Evolutionary conservation across 2,113 vertebrate species (phyloP), one percentile per base, ranked within the genome.

Genomic region (Vombatus ursinus): DNA sequence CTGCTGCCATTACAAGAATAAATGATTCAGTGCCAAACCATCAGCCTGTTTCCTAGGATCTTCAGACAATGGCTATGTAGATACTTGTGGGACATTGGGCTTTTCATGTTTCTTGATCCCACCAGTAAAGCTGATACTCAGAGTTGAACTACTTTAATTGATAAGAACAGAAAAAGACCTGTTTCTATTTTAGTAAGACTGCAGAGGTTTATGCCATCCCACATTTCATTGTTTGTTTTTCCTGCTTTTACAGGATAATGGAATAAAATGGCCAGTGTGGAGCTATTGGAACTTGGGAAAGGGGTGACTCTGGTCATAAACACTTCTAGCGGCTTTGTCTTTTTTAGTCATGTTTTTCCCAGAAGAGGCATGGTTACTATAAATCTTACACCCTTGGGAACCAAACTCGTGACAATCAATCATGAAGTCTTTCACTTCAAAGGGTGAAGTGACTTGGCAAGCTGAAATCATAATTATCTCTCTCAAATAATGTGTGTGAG

Each of bases 401-500:
- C 57, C 54, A 96, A 95, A 94, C 95, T 96, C 68, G 47, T 92
- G 96, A 96, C 96, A 96, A 0, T 49, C 49, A 90, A 90, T 98
- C 96, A 96, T 49, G 92, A 97, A 97, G 91, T 93, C 84, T 96
- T 91, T 94, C 52, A 54, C 96, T 96, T 97, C 95, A 96, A 95
- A 97, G 95, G 84, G 48, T 93, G 94, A 96, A 95, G 54, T 94
- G 96, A 94, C 68, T 3, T 14, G 93, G 91, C 50, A 95, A 95
- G 95, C 49, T 54, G 24, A 84, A 95, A 25, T 95, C 68, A 23
- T 51, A 68, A 61, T 68, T 77, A 31, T 28, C 48, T 68, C 90
- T 93, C 9, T 54, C 91, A 61, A 93, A 47, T 44, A 44, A 53
- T 91, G 90, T 92, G 92, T 90, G 91, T 52, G 77, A 61, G 28